Evolutionary conservation across 2,113 vertebrate genomes (phyloP).

Genomic region (Nothoprocta perdicaria): DNA sequence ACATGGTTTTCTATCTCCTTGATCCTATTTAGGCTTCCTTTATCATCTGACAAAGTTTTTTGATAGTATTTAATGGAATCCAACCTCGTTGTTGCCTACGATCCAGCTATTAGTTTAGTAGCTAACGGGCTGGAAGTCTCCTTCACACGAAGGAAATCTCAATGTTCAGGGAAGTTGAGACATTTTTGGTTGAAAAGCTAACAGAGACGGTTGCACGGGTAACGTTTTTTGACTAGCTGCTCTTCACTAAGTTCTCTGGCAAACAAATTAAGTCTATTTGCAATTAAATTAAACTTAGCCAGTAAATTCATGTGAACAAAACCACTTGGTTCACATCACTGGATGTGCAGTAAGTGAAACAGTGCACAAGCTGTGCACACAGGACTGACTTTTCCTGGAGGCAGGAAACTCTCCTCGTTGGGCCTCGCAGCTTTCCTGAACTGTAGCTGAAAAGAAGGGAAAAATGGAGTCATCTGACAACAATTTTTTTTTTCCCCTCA

Average conservation of each 20-base stretch:
- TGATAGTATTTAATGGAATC: not conserved
- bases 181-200: not conserved
- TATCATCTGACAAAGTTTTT: not conserved
- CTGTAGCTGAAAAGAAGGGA: not conserved
- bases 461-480: not conserved
- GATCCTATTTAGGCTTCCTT: not conserved
- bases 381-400: not conserved
- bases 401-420: not conserved
- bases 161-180: not conserved
- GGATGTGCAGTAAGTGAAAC: not conserved
- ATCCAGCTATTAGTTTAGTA: not conserved
- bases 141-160: not conserved
- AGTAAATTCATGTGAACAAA: not conserved
- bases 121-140: not conserved
- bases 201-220: not conserved
- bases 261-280: not conserved
- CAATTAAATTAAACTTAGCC: not conserved
- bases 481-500: not conserved
- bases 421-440: not conserved
- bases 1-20: not conserved
- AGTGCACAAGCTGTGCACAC: not conserved
- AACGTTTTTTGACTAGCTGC: not conserved
- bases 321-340: not conserved
- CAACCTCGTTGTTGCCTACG: not conserved
- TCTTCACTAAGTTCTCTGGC: not conserved